Evolutionary conservation across 2,797 vertebrate genomes (phyloP).

Genomic region (Helicolenus hilgendorfi): DNA sequence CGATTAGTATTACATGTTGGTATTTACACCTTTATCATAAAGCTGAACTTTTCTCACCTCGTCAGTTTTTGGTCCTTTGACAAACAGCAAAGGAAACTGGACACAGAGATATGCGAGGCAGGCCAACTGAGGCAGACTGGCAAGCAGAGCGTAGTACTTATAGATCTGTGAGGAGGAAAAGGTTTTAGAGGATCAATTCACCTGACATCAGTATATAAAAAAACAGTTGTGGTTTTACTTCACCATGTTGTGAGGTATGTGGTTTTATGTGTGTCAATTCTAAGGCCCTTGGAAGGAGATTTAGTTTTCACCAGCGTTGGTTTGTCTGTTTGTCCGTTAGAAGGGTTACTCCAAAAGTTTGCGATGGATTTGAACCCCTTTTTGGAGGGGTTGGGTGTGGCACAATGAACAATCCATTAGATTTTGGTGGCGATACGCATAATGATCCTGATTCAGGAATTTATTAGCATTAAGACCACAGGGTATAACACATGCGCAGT

Average conservation of each 20-base stretch:
- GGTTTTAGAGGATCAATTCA: background rate
- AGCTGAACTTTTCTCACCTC: constrained; percentile 76
- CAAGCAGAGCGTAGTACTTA: constrained; percentile 92
- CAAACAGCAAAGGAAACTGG: constrained; percentile 86
- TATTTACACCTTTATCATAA: background rate
- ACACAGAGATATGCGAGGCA: constrained; percentile 91
- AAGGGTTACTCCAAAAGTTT: no score
- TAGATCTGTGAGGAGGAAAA: constrained; percentile 90
- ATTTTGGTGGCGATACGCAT: no score
- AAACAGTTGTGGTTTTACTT: background rate
- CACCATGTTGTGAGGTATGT: background rate
- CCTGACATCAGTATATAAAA: background rate
- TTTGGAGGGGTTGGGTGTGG: no score
- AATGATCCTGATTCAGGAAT: no score
- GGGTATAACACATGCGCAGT: no score
- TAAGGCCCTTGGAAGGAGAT: no score
- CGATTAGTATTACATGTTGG: background rate
- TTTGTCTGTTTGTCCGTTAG: no score
- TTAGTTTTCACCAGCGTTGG: no score
- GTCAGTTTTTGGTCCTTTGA: constrained; percentile 82
- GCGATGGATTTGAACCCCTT: no score
- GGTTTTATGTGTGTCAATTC: no score
- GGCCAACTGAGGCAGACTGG: constrained; percentile 92
- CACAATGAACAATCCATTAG: no score
- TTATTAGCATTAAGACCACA: no score